Evolutionary conservation across 1,140 invertebrate genomes (phyloP).

Genomic region (Phenacoccus solenopsis): DNA sequence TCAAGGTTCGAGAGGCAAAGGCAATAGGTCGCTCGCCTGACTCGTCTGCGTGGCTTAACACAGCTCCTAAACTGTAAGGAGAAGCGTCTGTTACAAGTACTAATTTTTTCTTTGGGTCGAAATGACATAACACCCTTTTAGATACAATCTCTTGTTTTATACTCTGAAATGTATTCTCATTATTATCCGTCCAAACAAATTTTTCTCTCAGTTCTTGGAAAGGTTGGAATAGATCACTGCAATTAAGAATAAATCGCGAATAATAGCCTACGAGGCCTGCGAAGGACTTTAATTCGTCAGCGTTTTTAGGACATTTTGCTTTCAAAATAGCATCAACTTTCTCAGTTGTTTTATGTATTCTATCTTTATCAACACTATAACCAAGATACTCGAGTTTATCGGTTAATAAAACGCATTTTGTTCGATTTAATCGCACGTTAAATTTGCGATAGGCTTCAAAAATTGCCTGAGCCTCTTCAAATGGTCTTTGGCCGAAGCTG

Average conservation of each 20-base stretch:
- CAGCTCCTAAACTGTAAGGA: constrained; percentile 27
- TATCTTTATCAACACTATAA: not conserved
- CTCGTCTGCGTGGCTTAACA: constrained; percentile 29
- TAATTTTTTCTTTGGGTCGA: constrained; percentile 26
- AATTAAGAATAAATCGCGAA: constrained; percentile 17
- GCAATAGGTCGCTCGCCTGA: constrained; percentile 28
- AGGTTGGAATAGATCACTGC: not conserved
- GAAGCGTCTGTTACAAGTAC: constrained; percentile 30
- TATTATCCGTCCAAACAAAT: constrained; percentile 19
- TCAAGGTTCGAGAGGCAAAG: constrained; percentile 27
- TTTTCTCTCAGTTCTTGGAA: not conserved
- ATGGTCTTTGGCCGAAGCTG: not conserved
- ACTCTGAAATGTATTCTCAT: constrained; percentile 21
- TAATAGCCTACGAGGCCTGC: constrained; percentile 20
- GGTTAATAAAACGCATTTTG: constrained; percentile 8
- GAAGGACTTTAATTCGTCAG: constrained; percentile 25
- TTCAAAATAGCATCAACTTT: constrained; percentile 32
- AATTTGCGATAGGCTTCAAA: not conserved
- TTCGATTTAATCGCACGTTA: not conserved
- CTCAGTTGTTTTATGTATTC: constrained; percentile 12
- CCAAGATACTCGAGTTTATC: constrained; percentile 4
- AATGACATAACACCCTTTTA: constrained; percentile 24
- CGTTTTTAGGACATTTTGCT: constrained; percentile 28
- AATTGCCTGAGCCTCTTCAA: not conserved
- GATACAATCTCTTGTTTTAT: constrained; percentile 21